Base-by-base conservation (phyloP, 2,888 invertebrate species). In the Lepidocyrtinus sp. region DNA sequence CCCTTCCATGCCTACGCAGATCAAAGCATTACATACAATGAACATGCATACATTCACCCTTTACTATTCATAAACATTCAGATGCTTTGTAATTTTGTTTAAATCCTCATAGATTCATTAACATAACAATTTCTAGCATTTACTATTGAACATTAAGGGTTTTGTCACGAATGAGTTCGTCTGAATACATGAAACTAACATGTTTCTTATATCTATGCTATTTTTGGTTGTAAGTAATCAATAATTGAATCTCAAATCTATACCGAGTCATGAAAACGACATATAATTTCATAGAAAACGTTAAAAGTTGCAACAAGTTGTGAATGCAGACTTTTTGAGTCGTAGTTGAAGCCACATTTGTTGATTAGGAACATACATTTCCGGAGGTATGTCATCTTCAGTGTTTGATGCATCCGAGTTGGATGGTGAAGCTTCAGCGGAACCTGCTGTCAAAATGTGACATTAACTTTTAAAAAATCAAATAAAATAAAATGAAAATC, bases 311-410 rank as follows among this genome's bases (percentile, higher is more conserved):
- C 81, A 82, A 55, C 80, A 80, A 0, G 74, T 46, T 1, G 74
- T 9, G 17, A 80, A 80, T 26, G 70, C 80, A 1, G 80, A 68
- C 25, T 87, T 83, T 67, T 90, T 90, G 19, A 94, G 94, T 62
- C 95, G 91, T 59, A 96, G 90, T 83, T 94, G 93, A 9, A 96
- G 90, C 96, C 96, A 96, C 87, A 95, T 94, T 88, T 95, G 94
- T 89, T 96, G 96, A 89, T 96, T 95, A 1, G 96, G 95, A 9
- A 96, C 96, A 88, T 96, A 96, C 96, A 96, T 96, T 89, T 96
- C 96, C 0, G 96, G 94, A 0, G 96, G 96, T 92, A 96, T 93
- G 87, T 93, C 88, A 84, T 91, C 91, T 59, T 90, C 88, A 62
- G 89, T 89, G 22, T 89, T 88, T 0, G 81, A 70, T 0, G 85